Evolutionary conservation across 2,113 vertebrate genomes (phyloP).

Genomic region (Paedocypris sp.): DNA sequence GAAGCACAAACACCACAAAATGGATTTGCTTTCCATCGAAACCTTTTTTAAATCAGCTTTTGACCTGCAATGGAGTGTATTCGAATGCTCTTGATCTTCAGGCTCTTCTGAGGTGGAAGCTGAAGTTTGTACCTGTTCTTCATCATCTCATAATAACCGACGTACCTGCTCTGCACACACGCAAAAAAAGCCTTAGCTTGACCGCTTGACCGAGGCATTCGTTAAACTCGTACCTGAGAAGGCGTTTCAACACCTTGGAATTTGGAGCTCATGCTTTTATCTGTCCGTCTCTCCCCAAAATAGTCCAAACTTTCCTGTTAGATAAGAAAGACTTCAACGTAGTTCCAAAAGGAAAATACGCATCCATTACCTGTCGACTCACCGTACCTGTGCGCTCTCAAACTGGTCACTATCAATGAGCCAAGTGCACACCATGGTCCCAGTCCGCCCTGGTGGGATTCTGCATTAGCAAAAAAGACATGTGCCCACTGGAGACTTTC

Average conservation of each 20-base stretch:
- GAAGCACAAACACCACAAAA: background rate
- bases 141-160: constrained; percentile 84
- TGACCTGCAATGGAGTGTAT: constrained; percentile 81
- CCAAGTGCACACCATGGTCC: constrained; percentile 83
- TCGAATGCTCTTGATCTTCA: constrained; percentile 71
- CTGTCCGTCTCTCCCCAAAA: constrained; percentile 86
- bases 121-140: constrained; percentile 69
- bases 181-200: too few species aligned
- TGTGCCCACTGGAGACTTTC: background rate
- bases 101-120: constrained; percentile 67
- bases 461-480: background rate
- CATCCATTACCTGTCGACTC: background rate
- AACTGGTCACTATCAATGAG: constrained; percentile 79
- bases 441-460: constrained; percentile 73
- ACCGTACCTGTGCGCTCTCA: constrained; percentile 75
- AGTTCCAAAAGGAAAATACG: background rate
- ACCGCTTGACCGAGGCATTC: too few species aligned
- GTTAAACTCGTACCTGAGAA: constrained; percentile 80
- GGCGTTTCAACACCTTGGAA: constrained; percentile 95
- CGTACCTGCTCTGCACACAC: constrained; percentile 75
- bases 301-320: constrained; percentile 75
- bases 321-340: background rate
- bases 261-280: constrained; percentile 77
- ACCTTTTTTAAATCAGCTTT: too few species aligned
- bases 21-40: too few species aligned